These are phyloP conservation scores for Spicauda simplicius DNA, from an alignment of 2,888 invertebrate genomes.

Conservation along the genomic window DNA sequence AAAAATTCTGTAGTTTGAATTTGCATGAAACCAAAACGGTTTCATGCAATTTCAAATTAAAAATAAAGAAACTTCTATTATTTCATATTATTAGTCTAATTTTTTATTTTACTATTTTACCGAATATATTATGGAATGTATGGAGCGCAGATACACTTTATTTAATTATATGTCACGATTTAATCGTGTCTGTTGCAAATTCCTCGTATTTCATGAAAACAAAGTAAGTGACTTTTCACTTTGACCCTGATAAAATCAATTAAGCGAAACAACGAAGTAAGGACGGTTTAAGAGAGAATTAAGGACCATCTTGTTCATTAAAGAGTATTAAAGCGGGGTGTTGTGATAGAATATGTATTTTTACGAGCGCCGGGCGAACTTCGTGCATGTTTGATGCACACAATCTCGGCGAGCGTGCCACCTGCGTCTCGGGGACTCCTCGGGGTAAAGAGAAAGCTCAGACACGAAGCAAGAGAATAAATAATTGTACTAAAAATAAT, in stretches of 20 bases:
- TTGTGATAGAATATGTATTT: conserved; percentile 82
- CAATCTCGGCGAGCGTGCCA: conserved; percentile 67
- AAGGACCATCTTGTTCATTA: conserved; percentile 79
- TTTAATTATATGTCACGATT: too few relatives aligned
- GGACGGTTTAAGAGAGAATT: conserved; percentile 76
- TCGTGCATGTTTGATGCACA: conserved; percentile 79
- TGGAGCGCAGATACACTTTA: too few relatives aligned
- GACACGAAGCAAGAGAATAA: conserved; percentile 21
- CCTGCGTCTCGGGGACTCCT: conserved; percentile 44
- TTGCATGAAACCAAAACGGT: too few relatives aligned
- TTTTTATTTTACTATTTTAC: too few relatives aligned
- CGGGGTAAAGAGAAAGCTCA: conserved; percentile 23
- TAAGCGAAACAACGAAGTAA: conserved; percentile 67
- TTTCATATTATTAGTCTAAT: too few relatives aligned
- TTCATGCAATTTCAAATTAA: too few relatives aligned
- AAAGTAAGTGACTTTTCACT: conserved; percentile 45
- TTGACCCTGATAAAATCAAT: conserved; percentile 67
- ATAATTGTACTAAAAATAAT: neutral
- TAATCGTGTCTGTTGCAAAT: neutral
- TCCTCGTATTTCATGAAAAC: neutral
- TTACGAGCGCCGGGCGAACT: conserved; percentile 65
- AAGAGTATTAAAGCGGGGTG: conserved; percentile 77
- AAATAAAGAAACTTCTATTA: too few relatives aligned
- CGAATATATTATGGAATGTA: too few relatives aligned
- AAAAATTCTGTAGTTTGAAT: too few relatives aligned